Evolutionary conservation across 1,140 invertebrate genomes (phyloP).

Genomic region (Aphelinus certus): DNA sequence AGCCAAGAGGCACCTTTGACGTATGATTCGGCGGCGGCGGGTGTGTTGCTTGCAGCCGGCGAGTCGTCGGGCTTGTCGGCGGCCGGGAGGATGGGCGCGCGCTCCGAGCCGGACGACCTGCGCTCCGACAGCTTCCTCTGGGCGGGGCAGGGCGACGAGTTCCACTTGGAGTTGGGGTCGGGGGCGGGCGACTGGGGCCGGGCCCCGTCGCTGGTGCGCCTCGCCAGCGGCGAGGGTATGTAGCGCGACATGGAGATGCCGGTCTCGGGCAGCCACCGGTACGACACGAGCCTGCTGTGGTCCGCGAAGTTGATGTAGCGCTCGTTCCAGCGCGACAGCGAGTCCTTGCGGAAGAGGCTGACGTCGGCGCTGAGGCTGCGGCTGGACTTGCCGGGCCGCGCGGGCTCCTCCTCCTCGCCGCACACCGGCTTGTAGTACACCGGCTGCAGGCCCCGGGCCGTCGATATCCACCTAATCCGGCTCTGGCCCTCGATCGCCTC

Average conservation of each 20-base stretch:
- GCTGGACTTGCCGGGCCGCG: background rate
- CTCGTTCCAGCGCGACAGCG: conserved; percentile 31
- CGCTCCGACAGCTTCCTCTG: conserved; percentile 39
- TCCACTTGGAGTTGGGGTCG: background rate
- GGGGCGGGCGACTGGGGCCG: conserved; percentile 17
- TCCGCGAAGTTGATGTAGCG: conserved; percentile 30
- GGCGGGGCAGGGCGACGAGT: conserved; percentile 43
- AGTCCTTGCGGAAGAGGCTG: conserved; percentile 16
- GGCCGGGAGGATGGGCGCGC: too few species aligned
- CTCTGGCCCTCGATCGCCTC: background rate
- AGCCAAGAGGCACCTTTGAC: too few species aligned
- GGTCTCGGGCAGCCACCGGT: conserved; percentile 47
- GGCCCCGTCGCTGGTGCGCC: conserved; percentile 44
- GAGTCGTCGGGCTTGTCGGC: too few species aligned
- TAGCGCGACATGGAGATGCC: conserved; percentile 43
- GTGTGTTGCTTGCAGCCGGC: too few species aligned
- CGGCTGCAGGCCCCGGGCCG: background rate
- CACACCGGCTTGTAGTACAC: background rate
- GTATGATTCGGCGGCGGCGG: too few species aligned
- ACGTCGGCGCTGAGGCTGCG: conserved; percentile 37
- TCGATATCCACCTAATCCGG: conserved; percentile 10
- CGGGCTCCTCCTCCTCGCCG: background rate
- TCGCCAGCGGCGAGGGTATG: conserved; percentile 41
- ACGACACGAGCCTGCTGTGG: conserved; percentile 11
- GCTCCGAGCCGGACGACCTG: conserved; percentile 26